Evolutionary conservation across 2,888 invertebrate genomes (phyloP), one percentile per base, ranked within the genome.

Genomic region (Nesidiocoris tenuis): DNA sequence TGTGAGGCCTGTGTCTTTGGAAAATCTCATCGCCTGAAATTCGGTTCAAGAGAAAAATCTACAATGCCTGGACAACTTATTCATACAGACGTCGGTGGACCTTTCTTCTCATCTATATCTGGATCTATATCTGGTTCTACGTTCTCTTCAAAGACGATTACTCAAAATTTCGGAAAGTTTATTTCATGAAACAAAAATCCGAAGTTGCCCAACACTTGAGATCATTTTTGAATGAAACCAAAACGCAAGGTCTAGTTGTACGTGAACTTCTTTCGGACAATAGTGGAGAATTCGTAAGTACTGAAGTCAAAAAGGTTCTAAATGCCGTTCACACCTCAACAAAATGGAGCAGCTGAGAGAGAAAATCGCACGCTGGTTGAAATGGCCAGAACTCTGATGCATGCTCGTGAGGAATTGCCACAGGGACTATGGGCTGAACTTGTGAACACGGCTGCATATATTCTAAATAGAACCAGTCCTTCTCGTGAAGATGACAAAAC

Each of bases 51-150:
- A 67, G n/a, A n/a, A n/a, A n/a, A n/a, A n/a, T n/a, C n/a, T n/a
- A n/a, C n/a, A n/a, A n/a, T n/a, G n/a, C 76, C n/a, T 25, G 80
- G 80, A 59, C 80, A 81, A 66, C 63, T 81, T 54, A 77, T 81
- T 19, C 80, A 80, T 66, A 78, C 77, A n/a, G 79, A 81, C 63
- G 70, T 80, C 21, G 80, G 80, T 56, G 81, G 81, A 1, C 79
- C 80, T 9, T 79, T 80, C 66, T 76, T 79, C 19, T 21, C 54
- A 59, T 75, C 68, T 21, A 70, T 76, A 21, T 70, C 16, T 39
- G 70, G 76, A 17, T 64, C 68, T 21, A 54, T n/a, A n/a, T n/a
- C n/a, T n/a, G 70, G 1, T 71, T 63, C 18, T 63, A 70, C 17
- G 63, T 76, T 24, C 63, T 71, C 7, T 21, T 68, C 7, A 68